Base-by-base conservation (phyloP, 2,113 vertebrate species). In the Mustela nigripes region DNA sequence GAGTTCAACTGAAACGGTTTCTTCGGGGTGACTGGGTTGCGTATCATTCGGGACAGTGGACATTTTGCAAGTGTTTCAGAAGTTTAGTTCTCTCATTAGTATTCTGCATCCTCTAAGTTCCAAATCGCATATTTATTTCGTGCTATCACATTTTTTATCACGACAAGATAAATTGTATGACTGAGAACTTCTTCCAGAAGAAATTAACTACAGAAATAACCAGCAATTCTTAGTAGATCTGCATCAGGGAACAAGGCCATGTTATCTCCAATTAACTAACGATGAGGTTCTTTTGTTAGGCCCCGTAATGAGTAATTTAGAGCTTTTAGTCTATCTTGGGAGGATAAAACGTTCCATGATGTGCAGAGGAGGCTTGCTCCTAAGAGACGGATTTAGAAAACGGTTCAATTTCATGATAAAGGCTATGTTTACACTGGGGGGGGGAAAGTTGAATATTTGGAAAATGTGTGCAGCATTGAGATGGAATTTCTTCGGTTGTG, bases 181-280 rank as follows among this genome's bases (percentile, higher is more conserved):
- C 76, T 11, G 33, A 95, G 42, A 63, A 36, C 84, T 69, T 53
- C 92, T 71, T 63, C 18, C 31, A 45, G 50, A 89, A 92, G 62
- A 82, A 69, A 89, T 79, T 89, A 65, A 73, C 56, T 94, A 42
- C 73, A 93, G 65, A 96, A 94, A 86, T 83, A 93, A 74, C 65
- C 14, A 62, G 39, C 7, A 12, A 39, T 89, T 84, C 48, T 91
- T 39, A 50, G 62, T 28, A 26, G 5, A 56, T 82, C 78, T 86
- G n/a, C 74, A 15, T 62, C 79, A 92, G 33, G 86, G 89, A 89
- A 63, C 65, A 76, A 67, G 87, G 63, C 79, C n/a, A 16, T 0
- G 33, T 42, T 92, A 58, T 96, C 45, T 92, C 31, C 73, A 80
- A 33, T 88, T 60, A 74, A 76, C 39, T 79, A 73, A 81, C 18